phyloP scores from a whole-genome alignment of 2,797 vertebrate species.

The Sus cebifrons region DNA sequence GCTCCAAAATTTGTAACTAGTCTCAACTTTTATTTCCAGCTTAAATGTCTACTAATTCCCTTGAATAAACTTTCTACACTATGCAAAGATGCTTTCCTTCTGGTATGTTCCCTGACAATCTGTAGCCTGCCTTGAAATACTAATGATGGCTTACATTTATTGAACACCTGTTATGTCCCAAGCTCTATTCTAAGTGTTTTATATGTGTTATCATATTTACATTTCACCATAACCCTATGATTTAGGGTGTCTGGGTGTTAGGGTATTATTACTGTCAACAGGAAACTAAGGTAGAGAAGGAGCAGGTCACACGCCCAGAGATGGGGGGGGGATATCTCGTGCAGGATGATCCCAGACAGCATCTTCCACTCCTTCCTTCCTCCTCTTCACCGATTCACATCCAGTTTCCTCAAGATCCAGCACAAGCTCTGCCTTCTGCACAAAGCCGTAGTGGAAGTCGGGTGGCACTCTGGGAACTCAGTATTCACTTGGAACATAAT shows the following conservation, averaged over 20 bases:
- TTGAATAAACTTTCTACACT: neutral
- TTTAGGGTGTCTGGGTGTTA: neutral
- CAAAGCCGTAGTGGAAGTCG: neutral
- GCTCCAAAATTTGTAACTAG: neutral
- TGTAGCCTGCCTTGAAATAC: neutral
- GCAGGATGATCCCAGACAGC: neutral
- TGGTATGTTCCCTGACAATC: neutral
- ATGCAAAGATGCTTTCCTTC: neutral
- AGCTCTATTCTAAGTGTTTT: neutral
- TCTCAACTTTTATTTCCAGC: neutral
- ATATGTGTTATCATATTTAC: neutral
- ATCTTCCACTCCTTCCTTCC: neutral
- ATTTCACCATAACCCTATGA: neutral
- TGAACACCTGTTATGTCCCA: neutral
- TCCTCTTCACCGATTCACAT: neutral
- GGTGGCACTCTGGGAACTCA: neutral
- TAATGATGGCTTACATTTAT: neutral
- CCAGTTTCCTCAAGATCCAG: neutral
- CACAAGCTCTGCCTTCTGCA: neutral
- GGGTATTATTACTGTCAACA: neutral
- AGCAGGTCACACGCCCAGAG: neutral
- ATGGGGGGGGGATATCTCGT: neutral
- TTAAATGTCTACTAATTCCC: neutral
- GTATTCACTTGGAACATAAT: neutral
- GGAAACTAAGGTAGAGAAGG: neutral